Conservation (phyloP, 1,140 invertebrate species). For the Diabrotica undecimpunctata region DNA sequence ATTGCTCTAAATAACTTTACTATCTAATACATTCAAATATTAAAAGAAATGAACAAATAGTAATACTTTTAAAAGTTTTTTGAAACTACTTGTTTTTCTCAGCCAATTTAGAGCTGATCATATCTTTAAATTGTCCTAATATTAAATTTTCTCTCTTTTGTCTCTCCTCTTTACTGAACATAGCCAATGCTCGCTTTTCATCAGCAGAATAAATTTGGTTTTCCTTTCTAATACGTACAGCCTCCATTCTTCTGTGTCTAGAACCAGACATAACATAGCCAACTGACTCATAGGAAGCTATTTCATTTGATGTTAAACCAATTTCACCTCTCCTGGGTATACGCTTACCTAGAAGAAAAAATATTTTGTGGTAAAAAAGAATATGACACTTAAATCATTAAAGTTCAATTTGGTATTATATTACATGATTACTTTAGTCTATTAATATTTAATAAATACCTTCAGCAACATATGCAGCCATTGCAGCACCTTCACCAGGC, state of each 20-base stretch:
- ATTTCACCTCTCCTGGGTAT: constrained; percentile 98
- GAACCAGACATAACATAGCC: constrained; percentile 99
- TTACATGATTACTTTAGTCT: no score
- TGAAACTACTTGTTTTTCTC: constrained; percentile 47
- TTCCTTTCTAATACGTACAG: constrained; percentile 97
- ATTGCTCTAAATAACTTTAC: no score
- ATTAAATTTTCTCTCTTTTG: constrained; percentile 95
- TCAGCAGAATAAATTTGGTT: constrained; percentile 99
- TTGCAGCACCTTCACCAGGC: constrained; percentile 94
- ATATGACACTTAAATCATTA: no score
- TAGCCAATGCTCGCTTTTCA: constrained; percentile 94
- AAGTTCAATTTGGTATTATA: no score
- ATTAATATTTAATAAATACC: constrained; percentile 44
- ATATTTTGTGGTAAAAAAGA: background rate
- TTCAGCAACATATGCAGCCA: constrained; percentile 97
- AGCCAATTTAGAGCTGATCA: constrained; percentile 71
- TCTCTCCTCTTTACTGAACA: constrained; percentile 97
- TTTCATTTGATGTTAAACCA: constrained; percentile 94
- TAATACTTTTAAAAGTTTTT: no score
- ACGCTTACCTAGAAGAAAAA: constrained; percentile 65
- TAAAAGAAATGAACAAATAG: no score
- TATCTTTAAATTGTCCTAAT: constrained; percentile 90
- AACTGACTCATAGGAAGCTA: constrained; percentile 88
- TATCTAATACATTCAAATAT: no score
- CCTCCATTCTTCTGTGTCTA: constrained; percentile 98